These are phyloP conservation scores for Chironomus riparius DNA, from an alignment of 2,888 invertebrate species.

Conservation along the genomic window DNA sequence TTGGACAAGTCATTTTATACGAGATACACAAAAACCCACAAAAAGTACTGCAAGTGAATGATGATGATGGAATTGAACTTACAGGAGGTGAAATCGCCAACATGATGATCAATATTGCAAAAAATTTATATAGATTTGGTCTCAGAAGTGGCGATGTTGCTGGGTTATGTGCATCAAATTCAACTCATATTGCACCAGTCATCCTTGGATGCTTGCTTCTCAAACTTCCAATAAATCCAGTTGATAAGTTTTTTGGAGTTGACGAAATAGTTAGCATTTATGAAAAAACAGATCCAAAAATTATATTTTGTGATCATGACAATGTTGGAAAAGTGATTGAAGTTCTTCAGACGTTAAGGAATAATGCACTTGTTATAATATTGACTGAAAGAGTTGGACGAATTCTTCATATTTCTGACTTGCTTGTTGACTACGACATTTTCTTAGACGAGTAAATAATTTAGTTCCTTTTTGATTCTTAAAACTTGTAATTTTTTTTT, in stretches of 20 bases:
- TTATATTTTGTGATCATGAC: background rate
- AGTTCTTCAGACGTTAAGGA: background rate
- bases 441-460: background rate
- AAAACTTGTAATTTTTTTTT: background rate
- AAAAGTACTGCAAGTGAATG: background rate
- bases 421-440: background rate
- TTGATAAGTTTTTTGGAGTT: background rate
- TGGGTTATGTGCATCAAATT: background rate
- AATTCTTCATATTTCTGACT: background rate
- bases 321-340: background rate
- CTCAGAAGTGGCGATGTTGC: background rate
- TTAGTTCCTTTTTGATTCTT: background rate
- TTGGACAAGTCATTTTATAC: background rate
- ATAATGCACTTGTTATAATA: background rate
- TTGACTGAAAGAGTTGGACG: background rate
- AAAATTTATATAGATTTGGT: background rate
- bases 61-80: slow-evolving; percentile 2
- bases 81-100: background rate
- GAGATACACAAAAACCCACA: background rate
- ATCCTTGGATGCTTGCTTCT: background rate
- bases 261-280: background rate
- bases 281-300: background rate
- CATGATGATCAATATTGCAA: background rate
- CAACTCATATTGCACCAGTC: background rate
- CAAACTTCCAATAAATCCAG: background rate